Base-by-base conservation (phyloP, 2,888 invertebrate genomes). In the Parelbella ahira region DNA sequence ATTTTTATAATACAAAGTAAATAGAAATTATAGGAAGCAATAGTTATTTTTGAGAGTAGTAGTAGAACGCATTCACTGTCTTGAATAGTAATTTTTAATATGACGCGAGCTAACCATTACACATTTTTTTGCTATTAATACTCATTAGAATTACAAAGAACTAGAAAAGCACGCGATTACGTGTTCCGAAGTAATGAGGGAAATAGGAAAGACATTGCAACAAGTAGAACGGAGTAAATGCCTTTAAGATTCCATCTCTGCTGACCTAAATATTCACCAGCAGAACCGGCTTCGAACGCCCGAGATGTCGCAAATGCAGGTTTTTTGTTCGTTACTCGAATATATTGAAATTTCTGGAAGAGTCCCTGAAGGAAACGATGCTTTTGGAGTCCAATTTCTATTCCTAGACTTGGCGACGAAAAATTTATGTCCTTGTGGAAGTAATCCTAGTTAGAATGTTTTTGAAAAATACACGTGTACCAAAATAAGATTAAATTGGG, bases 181-280 rank as follows among this genome's bases (percentile, higher is more conserved):
- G 30, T 21, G 10, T 28, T 42, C 6, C 11, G 20, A 33, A 42
- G 20, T 19, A 7, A 30, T 24, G 29, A 38, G 30, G 25, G 37
- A 43, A 37, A 45, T 48, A 42, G 42, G 8, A 33, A 42, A 24
- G 43, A 32, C 32, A 33, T 33, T 19, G 37, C 28, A 45, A 45
- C 38, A 43, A 47, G 43, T 47, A 12, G 33, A 45, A 34, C 13
- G 23, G 8, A 33, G 13, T 10, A 9, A 24, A 25, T 15, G 23
- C 6, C 25, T 39, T 13, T 18, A 32, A 20, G 27, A 41, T 41
- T 15, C 33, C 21, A 33, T 37, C 21, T 29, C 37, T 37, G 20
- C 15, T 38, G 29, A 39, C 39, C 39, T 39, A 39, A 32, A 32
- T 39, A 39, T 39, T 25, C 24, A 32, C 19, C 39, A 39, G 32